Conservation (phyloP, 2,888 invertebrate species). For the Acrocyrtus sp. region DNA sequence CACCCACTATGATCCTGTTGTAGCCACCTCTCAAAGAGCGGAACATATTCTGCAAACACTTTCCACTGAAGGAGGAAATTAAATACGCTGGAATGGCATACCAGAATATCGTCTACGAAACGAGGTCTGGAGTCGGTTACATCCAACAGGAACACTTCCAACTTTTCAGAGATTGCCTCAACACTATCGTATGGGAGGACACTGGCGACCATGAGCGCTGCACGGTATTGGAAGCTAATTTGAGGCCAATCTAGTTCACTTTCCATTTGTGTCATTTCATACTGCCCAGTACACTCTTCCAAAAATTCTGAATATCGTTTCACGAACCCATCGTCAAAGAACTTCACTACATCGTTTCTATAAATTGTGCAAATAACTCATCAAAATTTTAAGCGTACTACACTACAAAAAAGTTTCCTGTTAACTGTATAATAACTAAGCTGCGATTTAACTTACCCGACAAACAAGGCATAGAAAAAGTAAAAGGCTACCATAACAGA, state of each 20-base stretch:
- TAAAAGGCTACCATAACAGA: slow-evolving; percentile 27
- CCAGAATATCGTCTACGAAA: slow-evolving; percentile 21
- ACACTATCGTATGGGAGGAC: neutral
- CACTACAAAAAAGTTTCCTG: too few species aligned
- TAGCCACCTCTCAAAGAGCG: slow-evolving; percentile 19
- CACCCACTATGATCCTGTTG: neutral
- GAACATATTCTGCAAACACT: neutral
- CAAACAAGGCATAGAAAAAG: slow-evolving; percentile 28
- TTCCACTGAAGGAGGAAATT: slow-evolving; percentile 14
- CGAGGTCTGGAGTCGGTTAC: neutral
- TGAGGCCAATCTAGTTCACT: slow-evolving; percentile 6
- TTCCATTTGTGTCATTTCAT: slow-evolving; percentile 4
- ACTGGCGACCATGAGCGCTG: slow-evolving; percentile 11
- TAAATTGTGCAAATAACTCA: neutral
- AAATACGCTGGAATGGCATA: slow-evolving; percentile 12
- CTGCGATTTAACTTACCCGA: slow-evolving; percentile 28
- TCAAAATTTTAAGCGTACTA: too few species aligned
- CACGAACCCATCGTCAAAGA: slow-evolving; percentile 5
- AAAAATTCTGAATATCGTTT: neutral
- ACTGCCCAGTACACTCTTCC: neutral
- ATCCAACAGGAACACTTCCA: slow-evolving; percentile 1
- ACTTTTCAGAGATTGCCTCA: neutral
- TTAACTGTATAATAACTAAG: too few species aligned
- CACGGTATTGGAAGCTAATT: slow-evolving; percentile 17
- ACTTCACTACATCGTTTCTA: slow-evolving; percentile 11